Evolutionary conservation across 2,797 vertebrate genomes (phyloP).

Genomic region (Menidia menidia): DNA sequence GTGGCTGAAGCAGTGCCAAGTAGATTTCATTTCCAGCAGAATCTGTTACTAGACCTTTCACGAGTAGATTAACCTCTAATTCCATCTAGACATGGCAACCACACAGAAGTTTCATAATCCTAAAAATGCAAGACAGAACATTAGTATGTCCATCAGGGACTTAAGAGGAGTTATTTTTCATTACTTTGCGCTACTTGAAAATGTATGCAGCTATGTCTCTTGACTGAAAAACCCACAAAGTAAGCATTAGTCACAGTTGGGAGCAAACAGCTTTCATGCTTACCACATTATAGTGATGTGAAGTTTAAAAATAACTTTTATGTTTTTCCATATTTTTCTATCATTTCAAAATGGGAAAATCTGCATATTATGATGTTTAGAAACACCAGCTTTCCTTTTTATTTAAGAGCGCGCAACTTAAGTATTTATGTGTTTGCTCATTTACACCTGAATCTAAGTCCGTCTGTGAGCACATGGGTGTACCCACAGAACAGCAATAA

Average conservation of each 20-base stretch:
- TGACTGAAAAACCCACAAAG: constrained; percentile 41
- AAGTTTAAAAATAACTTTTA: constrained; percentile 59
- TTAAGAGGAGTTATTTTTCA: constrained; percentile 39
- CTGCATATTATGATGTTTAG: constrained; percentile 74
- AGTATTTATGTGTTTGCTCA: constrained; percentile 45
- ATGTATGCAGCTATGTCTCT: constrained; percentile 39
- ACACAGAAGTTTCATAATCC: constrained; percentile 19
- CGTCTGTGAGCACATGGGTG: background rate
- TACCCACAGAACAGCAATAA: constrained; percentile 49
- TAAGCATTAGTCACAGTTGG: constrained; percentile 29
- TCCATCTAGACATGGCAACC: constrained; percentile 41
- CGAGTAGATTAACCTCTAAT: constrained; percentile 51
- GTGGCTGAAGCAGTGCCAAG: constrained; percentile 29
- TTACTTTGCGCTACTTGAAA: constrained; percentile 45
- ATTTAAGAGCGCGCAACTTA: constrained; percentile 49
- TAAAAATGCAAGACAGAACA: constrained; percentile 27
- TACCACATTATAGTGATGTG: constrained; percentile 33
- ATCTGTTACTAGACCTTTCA: constrained; percentile 53
- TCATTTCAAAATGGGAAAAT: constrained; percentile 48
- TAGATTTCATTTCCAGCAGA: constrained; percentile 38
- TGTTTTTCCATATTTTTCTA: constrained; percentile 59
- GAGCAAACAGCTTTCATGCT: constrained; percentile 55
- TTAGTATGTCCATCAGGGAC: constrained; percentile 32
- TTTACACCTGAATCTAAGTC: constrained; percentile 47
- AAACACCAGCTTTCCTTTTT: constrained; percentile 50